A percentile compares a stretch with the other conserved stretches of the same genome.
These are phyloP conservation scores for Ashinkailepas kermadecensis DNA, from an alignment of 2,888 invertebrate species.

Conservation along the genomic window DNA sequence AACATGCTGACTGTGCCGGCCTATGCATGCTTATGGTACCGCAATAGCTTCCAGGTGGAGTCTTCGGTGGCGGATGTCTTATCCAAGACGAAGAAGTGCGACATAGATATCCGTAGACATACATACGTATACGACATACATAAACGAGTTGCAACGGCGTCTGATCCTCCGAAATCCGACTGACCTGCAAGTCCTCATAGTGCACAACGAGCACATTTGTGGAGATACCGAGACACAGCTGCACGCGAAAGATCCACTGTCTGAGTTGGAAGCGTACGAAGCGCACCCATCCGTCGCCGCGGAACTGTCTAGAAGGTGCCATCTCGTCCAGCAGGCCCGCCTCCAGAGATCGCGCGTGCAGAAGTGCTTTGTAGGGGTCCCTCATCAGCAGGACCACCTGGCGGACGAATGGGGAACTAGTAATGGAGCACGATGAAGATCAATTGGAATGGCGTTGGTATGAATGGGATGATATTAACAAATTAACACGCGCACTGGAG, in stretches of 20 bases:
- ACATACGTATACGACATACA: no score
- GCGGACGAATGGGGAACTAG: not conserved
- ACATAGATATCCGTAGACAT: no score
- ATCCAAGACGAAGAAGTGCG: no score
- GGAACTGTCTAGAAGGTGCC: not conserved
- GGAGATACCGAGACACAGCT: not conserved
- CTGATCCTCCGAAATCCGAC: not conserved
- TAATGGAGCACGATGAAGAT: no score
- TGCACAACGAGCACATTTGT: not conserved
- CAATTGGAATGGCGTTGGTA: no score
- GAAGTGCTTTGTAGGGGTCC: not conserved
- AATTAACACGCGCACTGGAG: no score
- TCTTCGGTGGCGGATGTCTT: no score
- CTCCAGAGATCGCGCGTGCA: conserved; percentile 2
- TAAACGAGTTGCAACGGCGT: no score
- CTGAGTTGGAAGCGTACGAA: not conserved
- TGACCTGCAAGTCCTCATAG: not conserved
- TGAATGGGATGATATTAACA: no score
- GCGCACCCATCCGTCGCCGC: not conserved
- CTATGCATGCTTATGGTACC: no score
- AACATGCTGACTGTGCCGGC: no score
- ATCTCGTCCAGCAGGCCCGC: not conserved
- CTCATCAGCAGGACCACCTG: conserved; percentile 9
- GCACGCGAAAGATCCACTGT: not conserved
- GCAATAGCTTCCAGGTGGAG: no score